A percentile compares a stretch with the other conserved stretches of the same genome.
Evolutionary conservation across 2,888 invertebrate genomes (phyloP).

Genomic region (Quadroppia sp.): DNA sequence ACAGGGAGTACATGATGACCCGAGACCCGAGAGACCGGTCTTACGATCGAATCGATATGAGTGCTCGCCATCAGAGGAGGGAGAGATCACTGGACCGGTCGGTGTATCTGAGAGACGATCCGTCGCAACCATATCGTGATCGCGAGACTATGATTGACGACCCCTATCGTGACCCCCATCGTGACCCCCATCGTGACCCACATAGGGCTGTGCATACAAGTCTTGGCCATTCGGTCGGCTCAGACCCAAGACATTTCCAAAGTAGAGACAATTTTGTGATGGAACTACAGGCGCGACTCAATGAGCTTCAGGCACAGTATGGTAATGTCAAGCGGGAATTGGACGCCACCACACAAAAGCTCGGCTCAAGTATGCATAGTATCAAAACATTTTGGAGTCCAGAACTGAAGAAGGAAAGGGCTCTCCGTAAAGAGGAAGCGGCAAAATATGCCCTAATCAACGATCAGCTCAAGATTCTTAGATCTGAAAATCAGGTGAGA

Average conservation of each 20-base stretch:
- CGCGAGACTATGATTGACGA: constrained; percentile 46
- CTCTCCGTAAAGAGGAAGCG: constrained; percentile 92
- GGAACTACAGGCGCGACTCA: constrained; percentile 87
- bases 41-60: constrained; percentile 57
- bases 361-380: constrained; percentile 98
- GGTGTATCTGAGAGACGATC: constrained; percentile 44
- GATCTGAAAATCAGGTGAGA: constrained; percentile 90
- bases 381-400: constrained; percentile 99
- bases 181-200: background rate
- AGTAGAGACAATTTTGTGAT: constrained; percentile 66
- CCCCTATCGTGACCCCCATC: constrained; percentile 43
- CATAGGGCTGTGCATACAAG: constrained; percentile 27
- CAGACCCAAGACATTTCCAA: constrained; percentile 46
- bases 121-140: constrained; percentile 41
- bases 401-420: constrained; percentile 96
- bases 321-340: constrained; percentile 86
- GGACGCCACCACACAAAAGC: constrained; percentile 92
- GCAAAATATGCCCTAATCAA: constrained; percentile 94
- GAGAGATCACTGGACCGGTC: constrained; percentile 64
- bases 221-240: constrained; percentile 37
- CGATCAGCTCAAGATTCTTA: constrained; percentile 91
- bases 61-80: constrained; percentile 51
- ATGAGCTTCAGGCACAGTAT: constrained; percentile 87
- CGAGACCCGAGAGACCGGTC: constrained; percentile 62
- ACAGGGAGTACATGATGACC: constrained; percentile 69